Evolutionary conservation across 2,797 vertebrate genomes (phyloP).

Genomic region (Otolemur crassicaudatus): DNA sequence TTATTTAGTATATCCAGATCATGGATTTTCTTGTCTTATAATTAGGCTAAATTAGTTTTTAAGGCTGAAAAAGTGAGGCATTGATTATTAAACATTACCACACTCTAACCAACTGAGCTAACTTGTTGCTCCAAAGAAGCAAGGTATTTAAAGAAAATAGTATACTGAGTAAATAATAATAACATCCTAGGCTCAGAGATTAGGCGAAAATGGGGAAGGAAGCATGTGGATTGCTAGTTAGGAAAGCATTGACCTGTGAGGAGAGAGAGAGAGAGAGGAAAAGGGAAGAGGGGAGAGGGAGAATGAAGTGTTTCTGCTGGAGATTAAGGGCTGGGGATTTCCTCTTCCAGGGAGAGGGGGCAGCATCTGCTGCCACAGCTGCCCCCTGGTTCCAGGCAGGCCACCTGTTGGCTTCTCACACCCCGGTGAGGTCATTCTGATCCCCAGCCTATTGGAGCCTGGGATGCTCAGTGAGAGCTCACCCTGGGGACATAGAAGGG

Average conservation of each 20-base stretch:
- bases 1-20: neutral
- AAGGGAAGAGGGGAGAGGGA: too few species aligned
- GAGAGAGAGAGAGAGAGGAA: neutral
- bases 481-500: neutral
- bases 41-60: neutral
- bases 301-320: rapidly evolving
- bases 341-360: neutral
- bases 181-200: too few species aligned
- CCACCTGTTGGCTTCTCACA: neutral
- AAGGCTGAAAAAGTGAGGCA: neutral
- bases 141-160: neutral
- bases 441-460: neutral
- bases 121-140: neutral
- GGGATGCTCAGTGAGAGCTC: neutral
- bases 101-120: neutral
- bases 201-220: neutral
- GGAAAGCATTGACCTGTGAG: neutral
- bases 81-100: neutral
- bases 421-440: neutral
- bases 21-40: neutral
- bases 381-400: rapidly evolving
- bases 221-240: too few species aligned
- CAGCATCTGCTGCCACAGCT: too few species aligned
- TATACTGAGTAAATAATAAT: neutral
- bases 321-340: neutral